These are phyloP conservation scores for Laticauda laticaudata DNA, from an alignment of 2,113 vertebrate species.

Conservation along the genomic window DNA sequence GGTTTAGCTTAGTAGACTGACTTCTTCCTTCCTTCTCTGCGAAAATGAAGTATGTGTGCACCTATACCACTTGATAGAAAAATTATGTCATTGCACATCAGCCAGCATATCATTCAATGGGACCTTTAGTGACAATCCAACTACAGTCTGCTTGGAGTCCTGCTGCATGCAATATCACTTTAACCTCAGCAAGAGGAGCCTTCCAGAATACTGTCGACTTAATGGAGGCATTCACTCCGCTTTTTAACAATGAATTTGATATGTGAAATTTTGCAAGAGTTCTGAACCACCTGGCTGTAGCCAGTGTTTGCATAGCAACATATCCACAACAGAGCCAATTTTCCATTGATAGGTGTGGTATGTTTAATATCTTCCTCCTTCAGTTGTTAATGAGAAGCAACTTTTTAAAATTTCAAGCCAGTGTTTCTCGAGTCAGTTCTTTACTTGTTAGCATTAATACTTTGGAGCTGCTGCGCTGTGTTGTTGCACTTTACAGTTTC, in stretches of 20 bases:
- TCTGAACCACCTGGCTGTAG: neutral
- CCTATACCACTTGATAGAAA: neutral
- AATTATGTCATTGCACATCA: neutral
- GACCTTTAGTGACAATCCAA: neutral
- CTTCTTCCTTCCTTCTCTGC: neutral
- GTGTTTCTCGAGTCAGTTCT: neutral
- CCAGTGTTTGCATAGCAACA: neutral
- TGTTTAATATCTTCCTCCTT: neutral
- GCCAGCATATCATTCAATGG: too few relatives aligned
- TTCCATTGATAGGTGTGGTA: neutral
- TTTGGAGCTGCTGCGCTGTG: neutral
- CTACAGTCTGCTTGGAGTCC: neutral
- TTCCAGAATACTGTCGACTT: neutral
- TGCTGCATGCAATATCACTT: neutral
- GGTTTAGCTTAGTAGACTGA: neutral
- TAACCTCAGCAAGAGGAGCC: neutral
- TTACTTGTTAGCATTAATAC: neutral
- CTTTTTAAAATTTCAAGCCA: neutral
- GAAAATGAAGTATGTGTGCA: neutral
- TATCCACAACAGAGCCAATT: neutral
- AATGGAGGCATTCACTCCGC: neutral
- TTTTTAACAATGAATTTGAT: too few relatives aligned
- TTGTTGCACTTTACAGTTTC: neutral
- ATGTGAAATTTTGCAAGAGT: neutral
- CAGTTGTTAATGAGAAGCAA: neutral